phyloP scores from a whole-genome alignment of 2,888 invertebrate genomes.

The Maniola hyperantus region DNA sequence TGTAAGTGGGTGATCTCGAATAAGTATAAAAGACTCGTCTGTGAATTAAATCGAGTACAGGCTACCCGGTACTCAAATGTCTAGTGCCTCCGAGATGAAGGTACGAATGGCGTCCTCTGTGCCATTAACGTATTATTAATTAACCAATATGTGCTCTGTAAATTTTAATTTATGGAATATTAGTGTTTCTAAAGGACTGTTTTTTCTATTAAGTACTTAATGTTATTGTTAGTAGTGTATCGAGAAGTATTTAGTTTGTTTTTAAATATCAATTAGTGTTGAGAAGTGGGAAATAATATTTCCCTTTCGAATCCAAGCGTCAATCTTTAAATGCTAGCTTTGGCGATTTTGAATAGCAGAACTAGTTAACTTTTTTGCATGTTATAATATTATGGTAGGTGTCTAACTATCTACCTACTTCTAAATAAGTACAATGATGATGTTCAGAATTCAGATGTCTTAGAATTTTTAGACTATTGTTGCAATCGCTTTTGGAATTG shows the following conservation, averaged over 20 bases:
- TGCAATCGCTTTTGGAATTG: no score
- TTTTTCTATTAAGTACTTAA: not conserved
- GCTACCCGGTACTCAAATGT: constrained; percentile 49
- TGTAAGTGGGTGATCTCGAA: constrained; percentile 66
- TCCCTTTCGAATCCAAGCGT: not conserved
- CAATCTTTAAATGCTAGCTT: no score
- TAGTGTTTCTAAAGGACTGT: not conserved
- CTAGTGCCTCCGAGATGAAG: constrained; percentile 69
- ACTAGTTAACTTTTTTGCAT: no score
- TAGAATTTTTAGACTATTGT: no score
- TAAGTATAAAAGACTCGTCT: constrained; percentile 65
- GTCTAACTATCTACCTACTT: no score
- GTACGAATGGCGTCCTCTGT: constrained; percentile 48
- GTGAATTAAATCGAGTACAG: constrained; percentile 57
- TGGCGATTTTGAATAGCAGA: no score
- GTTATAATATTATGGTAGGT: no score
- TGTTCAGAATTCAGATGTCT: no score
- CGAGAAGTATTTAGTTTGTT: not conserved
- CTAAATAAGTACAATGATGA: no score
- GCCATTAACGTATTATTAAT: constrained; percentile 4
- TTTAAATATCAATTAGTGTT: not conserved
- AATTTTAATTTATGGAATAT: constrained; percentile 10
- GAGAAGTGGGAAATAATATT: not conserved
- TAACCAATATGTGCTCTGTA: constrained; percentile 2
- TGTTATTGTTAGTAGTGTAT: not conserved